Conservation (phyloP, 2,113 vertebrate genomes). For the Bos indicus region DNA sequence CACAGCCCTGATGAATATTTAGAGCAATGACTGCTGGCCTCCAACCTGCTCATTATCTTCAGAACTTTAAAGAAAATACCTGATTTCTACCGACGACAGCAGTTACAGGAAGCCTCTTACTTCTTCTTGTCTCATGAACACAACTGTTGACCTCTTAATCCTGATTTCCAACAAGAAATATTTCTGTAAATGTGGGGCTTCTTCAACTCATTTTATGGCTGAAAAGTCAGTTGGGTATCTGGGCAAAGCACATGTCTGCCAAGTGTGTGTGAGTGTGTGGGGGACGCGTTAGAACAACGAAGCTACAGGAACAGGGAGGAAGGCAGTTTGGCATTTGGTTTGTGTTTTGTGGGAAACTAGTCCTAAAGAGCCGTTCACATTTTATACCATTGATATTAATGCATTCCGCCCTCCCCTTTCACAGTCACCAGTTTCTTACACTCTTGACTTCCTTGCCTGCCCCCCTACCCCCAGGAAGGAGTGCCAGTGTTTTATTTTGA, state of each 20-base stretch:
- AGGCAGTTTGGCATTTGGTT: not conserved
- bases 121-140: conserved; percentile 55
- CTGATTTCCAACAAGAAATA: conserved; percentile 49
- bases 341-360: not conserved
- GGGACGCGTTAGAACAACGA: not conserved
- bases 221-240: conserved; percentile 33
- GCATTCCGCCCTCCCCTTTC: not conserved
- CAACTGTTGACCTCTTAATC: conserved; percentile 50
- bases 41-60: conserved; percentile 56
- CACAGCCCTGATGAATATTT: conserved; percentile 62
- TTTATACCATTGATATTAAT: not conserved
- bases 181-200: conserved; percentile 9
- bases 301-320: not conserved
- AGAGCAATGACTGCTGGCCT: conserved; percentile 44
- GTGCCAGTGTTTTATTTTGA: not conserved
- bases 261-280: not conserved
- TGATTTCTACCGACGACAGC: conserved; percentile 37
- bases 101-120: conserved; percentile 29
- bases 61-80: conserved; percentile 50
- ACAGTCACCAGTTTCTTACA: not conserved
- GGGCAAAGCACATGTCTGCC: not conserved
- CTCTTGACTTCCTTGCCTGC: not conserved
- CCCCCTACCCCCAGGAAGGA: not conserved
- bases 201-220: conserved; percentile 35
- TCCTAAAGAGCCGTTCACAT: not conserved